phyloP scores from a whole-genome alignment of 2,888 invertebrate genomes.

The Chrysolina oricalcia region DNA sequence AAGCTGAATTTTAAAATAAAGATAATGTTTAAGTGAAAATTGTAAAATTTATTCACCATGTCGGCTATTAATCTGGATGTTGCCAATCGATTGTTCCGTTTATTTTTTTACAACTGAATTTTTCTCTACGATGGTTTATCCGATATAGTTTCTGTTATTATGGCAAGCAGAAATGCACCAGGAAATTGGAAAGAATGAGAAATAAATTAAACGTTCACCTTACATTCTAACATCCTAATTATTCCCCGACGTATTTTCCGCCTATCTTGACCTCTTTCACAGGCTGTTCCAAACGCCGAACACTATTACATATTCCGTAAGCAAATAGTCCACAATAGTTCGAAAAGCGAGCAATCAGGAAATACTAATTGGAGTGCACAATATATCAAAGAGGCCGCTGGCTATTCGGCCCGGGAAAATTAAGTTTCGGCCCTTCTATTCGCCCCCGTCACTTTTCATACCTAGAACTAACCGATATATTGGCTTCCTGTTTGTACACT shows the following conservation, averaged over 20 bases:
- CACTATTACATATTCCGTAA: conserved; percentile 24
- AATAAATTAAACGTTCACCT: not conserved
- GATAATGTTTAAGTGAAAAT: too few relatives aligned
- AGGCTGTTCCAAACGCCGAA: not conserved
- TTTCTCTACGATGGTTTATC: too few relatives aligned
- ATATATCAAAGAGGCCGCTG: conserved; percentile 47
- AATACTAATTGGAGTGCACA: conserved; percentile 53
- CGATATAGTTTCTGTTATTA: too few relatives aligned
- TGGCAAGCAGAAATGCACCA: too few relatives aligned
- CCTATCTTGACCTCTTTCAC: conserved; percentile 15
- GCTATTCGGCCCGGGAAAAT: conserved; percentile 51
- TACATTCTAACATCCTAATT: not conserved
- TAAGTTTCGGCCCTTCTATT: conserved; percentile 49
- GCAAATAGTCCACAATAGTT: conserved; percentile 22
- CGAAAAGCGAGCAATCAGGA: conserved; percentile 47
- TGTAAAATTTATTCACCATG: too few relatives aligned
- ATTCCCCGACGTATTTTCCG: not conserved
- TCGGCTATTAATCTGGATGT: too few relatives aligned
- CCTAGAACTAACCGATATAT: conserved; percentile 45
- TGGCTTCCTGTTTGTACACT: conserved; percentile 60
- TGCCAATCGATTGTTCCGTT: too few relatives aligned
- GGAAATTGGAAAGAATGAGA: too few relatives aligned
- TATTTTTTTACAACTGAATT: too few relatives aligned
- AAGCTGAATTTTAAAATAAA: too few relatives aligned
- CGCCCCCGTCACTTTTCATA: conserved; percentile 46